phyloP scores from a whole-genome alignment of 2,888 invertebrate species.

The Malacosoma neustria region DNA sequence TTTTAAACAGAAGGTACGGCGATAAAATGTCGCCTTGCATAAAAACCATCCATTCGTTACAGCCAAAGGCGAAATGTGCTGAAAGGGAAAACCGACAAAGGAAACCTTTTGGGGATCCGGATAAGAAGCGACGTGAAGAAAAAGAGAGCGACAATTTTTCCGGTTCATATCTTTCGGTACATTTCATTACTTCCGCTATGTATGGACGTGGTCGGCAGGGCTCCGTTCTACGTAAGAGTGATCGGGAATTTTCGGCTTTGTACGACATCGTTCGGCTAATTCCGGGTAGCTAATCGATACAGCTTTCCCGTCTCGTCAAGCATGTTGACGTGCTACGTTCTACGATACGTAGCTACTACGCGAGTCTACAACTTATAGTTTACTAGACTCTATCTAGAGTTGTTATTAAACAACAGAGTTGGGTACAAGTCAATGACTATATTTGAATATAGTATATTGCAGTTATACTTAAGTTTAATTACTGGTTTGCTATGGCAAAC shows the following conservation, averaged over 20 bases:
- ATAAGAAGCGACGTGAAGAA: slow-evolving; percentile 58
- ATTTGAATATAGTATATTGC: no score
- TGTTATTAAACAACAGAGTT: no score
- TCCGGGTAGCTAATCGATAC: slow-evolving; percentile 62
- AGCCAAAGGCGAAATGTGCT: slow-evolving; percentile 33
- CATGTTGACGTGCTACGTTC: slow-evolving; percentile 48
- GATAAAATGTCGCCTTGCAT: slow-evolving; percentile 30
- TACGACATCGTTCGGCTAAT: slow-evolving; percentile 38
- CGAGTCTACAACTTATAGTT: slow-evolving; percentile 48
- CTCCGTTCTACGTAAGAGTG: slow-evolving; percentile 5
- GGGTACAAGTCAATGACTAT: no score
- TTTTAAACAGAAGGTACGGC: slow-evolving; percentile 19
- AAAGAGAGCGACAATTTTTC: slow-evolving; percentile 70
- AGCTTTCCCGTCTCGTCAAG: slow-evolving; percentile 21
- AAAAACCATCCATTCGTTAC: slow-evolving; percentile 41
- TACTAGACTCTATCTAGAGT: no score
- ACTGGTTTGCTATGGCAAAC: no score
- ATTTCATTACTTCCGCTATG: slow-evolving; percentile 72
- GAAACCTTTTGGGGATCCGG: slow-evolving; percentile 45
- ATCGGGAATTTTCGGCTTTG: slow-evolving; percentile 34
- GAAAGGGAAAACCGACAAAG: slow-evolving; percentile 52
- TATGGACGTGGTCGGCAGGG: slow-evolving; percentile 45
- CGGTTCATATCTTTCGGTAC: slow-evolving; percentile 71
- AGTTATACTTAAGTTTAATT: no score
- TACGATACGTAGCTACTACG: slow-evolving; percentile 44